Evolutionary conservation across 2,888 invertebrate species (phyloP), one percentile per base, ranked within the genome.

Genomic region (Xylophagus ater): DNA sequence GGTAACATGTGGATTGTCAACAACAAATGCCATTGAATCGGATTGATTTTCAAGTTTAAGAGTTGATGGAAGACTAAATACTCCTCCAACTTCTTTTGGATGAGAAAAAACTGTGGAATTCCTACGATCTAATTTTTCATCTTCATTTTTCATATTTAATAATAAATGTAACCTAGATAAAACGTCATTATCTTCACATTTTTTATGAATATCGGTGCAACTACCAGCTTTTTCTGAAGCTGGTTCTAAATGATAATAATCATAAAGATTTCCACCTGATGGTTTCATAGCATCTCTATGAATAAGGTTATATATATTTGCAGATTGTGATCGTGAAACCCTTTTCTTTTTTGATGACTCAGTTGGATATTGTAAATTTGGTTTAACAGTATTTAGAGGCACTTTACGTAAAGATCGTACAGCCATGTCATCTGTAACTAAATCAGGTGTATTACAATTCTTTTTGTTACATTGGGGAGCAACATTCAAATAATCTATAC

Each of bases 391-490:
- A 1, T 58, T 58, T 0, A 52, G 55, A 0, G 73, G 68, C 64
- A 90, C 90, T 63, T 89, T 90, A 13, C 92, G 73, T 37, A 92
- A 67, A 51, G 78, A 81, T 51, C 92, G 71, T 54, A 81, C 89
- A 0, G 90, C 90, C 55, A 90, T 66, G 65, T 92, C 90, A 59
- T 92, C 90, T 48, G 81, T 78, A 1, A 89, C 79, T 17, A 88
- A 65, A 60, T 90, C 88, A 0, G 89, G 89, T 33, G 34, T 21
- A 23, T 37, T 35, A 18, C 53, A 51, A 17, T 47, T 78, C 52
- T 74, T 72, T 37, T 77, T 70, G 9, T 64, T 64, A 47, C 70
- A 70, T 40, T 66, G 73, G 3, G 83, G 81, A 10, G 72, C 73
- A 2, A 80, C 81, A 56, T 88, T 87, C 39, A 90, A 68, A 56